Evolutionary conservation across 2,797 vertebrate species (phyloP).

Genomic region (Hippoglossus hippoglossus): DNA sequence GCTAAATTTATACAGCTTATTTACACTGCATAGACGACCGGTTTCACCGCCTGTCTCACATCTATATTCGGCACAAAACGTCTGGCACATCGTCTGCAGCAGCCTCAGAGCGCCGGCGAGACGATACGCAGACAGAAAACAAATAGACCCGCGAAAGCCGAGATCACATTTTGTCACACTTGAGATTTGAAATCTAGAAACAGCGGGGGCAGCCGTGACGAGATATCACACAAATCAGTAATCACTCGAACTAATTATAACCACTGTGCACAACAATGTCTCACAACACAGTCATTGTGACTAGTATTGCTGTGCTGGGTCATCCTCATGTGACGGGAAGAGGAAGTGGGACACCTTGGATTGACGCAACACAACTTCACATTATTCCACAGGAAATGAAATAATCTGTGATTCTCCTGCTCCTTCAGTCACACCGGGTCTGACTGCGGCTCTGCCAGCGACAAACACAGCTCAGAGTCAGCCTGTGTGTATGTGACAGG

Average conservation of each 20-base stretch:
- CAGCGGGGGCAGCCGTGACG: conserved; percentile 8
- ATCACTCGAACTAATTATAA: conserved; percentile 52
- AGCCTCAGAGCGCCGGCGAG: conserved; percentile 45
- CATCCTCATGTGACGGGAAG: conserved; percentile 75
- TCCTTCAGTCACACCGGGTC: conserved; percentile 1
- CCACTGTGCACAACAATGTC: conserved; percentile 37
- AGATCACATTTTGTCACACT: conserved; percentile 47
- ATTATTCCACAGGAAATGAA: conserved; percentile 40
- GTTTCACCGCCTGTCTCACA: conserved; percentile 65
- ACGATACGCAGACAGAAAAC: conserved; percentile 32
- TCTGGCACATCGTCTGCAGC: conserved; percentile 60
- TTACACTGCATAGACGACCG: conserved; percentile 80
- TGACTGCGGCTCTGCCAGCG: conserved; percentile 20
- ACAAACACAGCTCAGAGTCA: conserved; percentile 53
- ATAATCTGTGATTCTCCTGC: conserved; percentile 17
- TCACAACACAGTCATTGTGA: conserved; percentile 54
- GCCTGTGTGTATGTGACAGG: conserved; percentile 45
- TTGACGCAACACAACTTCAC: conserved; percentile 36
- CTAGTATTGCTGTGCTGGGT: conserved; percentile 54
- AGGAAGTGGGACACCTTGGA: conserved; percentile 69
- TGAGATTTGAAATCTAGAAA: conserved; percentile 46
- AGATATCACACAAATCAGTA: conserved; percentile 32
- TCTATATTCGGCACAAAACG: conserved; percentile 79
- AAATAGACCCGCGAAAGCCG: conserved; percentile 37
- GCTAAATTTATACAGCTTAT: conserved; percentile 81